A percentile compares a stretch with the other conserved stretches of the same genome.
These are phyloP conservation scores for Diprion similis DNA, from an alignment of 1,140 invertebrate species.

Conservation along the genomic window DNA sequence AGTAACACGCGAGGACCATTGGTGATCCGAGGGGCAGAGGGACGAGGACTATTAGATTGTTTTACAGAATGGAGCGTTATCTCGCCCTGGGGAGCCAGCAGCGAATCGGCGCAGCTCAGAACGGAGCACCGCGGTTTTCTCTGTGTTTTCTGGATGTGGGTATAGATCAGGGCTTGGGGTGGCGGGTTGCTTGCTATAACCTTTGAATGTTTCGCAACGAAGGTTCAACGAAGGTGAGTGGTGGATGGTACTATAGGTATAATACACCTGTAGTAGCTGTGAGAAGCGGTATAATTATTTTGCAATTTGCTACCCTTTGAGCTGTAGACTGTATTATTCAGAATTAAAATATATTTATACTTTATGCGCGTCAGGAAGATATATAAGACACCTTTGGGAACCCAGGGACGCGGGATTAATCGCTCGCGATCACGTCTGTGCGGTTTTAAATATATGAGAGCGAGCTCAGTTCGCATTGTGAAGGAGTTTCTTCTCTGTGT, in stretches of 20 bases:
- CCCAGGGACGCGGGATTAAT: not conserved
- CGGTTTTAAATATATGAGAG: not conserved
- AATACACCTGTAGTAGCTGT: too few relatives aligned
- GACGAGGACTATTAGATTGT: slow-evolving; percentile 1
- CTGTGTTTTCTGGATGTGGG: too few relatives aligned
- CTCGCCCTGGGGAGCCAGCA: not conserved
- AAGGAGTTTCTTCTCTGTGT: not conserved
- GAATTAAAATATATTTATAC: slow-evolving; percentile 1
- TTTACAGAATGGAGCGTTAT: slow-evolving; percentile 7
- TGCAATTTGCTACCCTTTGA: slow-evolving; percentile 3
- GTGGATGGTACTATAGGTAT: too few relatives aligned
- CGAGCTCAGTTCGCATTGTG: not conserved
- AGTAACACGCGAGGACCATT: not conserved
- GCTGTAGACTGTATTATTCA: not conserved
- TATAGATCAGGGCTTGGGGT: too few relatives aligned
- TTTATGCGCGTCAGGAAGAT: not conserved
- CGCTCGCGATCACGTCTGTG: not conserved
- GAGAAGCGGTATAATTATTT: not conserved
- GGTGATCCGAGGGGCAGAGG: not conserved
- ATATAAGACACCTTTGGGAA: slow-evolving; percentile 5
- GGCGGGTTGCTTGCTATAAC: too few relatives aligned
- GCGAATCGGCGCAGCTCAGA: slow-evolving; percentile 6
- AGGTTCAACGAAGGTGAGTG: too few relatives aligned
- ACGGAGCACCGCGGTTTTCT: not conserved
- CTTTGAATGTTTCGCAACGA: too few relatives aligned